Evolutionary conservation across 2,113 vertebrate species (phyloP).

Genomic region (Chionis minor): DNA sequence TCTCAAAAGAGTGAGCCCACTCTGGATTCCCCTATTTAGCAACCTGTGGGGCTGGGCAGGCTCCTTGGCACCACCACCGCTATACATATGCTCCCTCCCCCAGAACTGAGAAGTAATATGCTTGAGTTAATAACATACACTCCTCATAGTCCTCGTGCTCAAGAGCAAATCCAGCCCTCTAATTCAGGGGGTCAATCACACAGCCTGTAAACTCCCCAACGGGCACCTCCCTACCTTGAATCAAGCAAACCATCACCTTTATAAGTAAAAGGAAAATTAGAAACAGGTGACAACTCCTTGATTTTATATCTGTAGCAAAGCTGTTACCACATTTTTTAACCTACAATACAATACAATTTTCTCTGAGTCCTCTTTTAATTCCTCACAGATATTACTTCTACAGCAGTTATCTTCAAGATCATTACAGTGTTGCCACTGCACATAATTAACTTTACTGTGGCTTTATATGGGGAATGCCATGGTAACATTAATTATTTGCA

Average conservation of each 20-base stretch:
- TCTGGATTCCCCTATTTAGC: background rate
- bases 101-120: background rate
- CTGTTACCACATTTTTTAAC: background rate
- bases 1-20: background rate
- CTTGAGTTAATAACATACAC: background rate
- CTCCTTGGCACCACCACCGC: background rate
- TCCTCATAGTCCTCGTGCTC: background rate
- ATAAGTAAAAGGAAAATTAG: background rate
- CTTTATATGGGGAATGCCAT: background rate
- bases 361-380: background rate
- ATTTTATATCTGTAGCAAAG: background rate
- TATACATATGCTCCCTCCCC: background rate
- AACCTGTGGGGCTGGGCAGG: background rate
- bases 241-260: background rate
- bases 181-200: background rate
- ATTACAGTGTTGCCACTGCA: background rate
- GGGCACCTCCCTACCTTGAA: background rate
- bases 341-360: background rate
- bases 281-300: background rate
- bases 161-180: background rate
- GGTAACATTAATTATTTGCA: constrained; percentile 42
- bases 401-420: constrained; percentile 28
- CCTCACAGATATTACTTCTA: background rate
- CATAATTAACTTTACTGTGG: constrained; percentile 14
- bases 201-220: background rate